Base-by-base conservation (phyloP, 2,113 vertebrate species). In the Hystrix brachyura region DNA sequence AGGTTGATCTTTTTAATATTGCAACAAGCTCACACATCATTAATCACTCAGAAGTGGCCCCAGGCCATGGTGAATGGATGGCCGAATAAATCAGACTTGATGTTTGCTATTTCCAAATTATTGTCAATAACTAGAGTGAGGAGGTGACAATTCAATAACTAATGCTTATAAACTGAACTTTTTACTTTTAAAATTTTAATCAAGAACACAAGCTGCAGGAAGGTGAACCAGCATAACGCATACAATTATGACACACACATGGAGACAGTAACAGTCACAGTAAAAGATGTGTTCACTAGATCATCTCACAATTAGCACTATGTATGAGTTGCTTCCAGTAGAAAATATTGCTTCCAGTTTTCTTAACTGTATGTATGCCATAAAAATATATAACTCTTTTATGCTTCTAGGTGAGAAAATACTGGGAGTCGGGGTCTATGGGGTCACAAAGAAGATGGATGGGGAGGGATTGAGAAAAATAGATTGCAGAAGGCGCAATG, bases 1-100 rank as follows among this genome's bases (percentile, higher is more conserved):
- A 96, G 74, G 86, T 95, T 97, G 91, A 96, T 97, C 94, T 96
- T 96, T 97, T 95, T 97, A 98, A 97, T 97, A 98, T 90, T 94
- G 94, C 71, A 92, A 93, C 57, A 90, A 94, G 94, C 94, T 94
- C 90, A 76, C 95, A 97, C 96, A 92, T 93, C 97, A 91, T 97
- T 95, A 97, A 96, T 98, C 95, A 97, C 94, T 96, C 74, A 82
- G 94, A 95, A 96, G 92, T 96, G 87, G 90, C 95, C 95, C 81
- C 57, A 87, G 97, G 96, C 96, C 90, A 87, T 62, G 55, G 89
- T 79, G 97, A 97, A 98, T 95, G 92, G 87, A 95, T 97, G 90
- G 94, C 72, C 94, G 97, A 96, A 98, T 96, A 97, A 96, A 97
- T 97, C 94, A 96, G 89, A 90, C 0, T 13, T 93, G 80, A 94